Evolutionary conservation across 1,140 invertebrate genomes (phyloP), one percentile per base, ranked within the genome.

Genomic region (Hylaeus anthracinus): DNA sequence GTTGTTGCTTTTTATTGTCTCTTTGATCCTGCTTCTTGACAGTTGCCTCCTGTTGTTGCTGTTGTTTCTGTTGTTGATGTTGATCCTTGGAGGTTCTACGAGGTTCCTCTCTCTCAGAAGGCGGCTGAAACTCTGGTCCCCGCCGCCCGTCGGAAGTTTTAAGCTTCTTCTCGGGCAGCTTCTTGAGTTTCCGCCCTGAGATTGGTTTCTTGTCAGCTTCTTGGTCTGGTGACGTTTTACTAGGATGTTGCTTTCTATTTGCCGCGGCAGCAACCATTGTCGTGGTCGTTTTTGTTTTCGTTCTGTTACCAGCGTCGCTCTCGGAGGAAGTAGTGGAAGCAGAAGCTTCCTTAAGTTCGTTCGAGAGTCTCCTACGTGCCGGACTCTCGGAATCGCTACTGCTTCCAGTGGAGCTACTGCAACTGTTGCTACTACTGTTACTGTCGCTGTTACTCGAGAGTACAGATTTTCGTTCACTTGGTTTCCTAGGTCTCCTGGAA

Each of bases 61-160:
- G 74, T 14, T 73, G 82, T n/a, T 88, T 87, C 70, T 89, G 84
- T 72, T 87, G 61, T n/a, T 90, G 89, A n/a, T 90, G 92, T 88
- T 90, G 88, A 80, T 92, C 91, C 91, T 90, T 88, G 71, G 84
- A 77, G 93, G 93, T 83, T 95, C 95, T 89, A 93, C 92, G 87
- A 94, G 95, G 91, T 96, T 96, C 95, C 94, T 96, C 95, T 96
- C 96, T 94, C 94, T 96, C 94, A 96, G 91, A 90, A 96, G 70
- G 94, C 95, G 95, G 94, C 95, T 95, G 94, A 95, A 95, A 94
- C 95, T 96, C 94, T 94, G 94, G 94, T 95, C 95, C 95, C 95
- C 95, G 95, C 95, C 95, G 95, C 95, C 95, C 95, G 95, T 96
- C 96, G 95, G 96, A 96, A 96, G 96, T 96, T 96, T 96, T 96